A percentile compares a stretch with the other conserved stretches of the same genome.
Conservation (phyloP, 2,888 invertebrate genomes). For the Diplazon laetatorius region DNA sequence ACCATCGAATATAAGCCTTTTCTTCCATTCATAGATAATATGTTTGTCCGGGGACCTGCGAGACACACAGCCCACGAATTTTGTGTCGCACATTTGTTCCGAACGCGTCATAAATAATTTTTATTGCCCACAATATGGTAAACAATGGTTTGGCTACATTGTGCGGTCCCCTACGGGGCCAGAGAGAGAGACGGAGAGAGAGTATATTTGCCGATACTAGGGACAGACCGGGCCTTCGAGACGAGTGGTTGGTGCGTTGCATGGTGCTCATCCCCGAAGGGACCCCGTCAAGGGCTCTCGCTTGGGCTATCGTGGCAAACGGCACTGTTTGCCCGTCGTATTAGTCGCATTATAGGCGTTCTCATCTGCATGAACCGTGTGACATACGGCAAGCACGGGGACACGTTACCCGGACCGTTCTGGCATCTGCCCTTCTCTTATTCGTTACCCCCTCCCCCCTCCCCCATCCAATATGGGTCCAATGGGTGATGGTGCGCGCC, state of each 20-base stretch:
- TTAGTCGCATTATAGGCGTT: conserved; percentile 73
- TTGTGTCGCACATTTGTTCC: conserved; percentile 30
- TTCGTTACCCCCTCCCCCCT: conserved; percentile 58
- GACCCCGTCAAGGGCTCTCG: conserved; percentile 23
- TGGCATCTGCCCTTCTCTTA: conserved; percentile 76
- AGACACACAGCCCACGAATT: conserved; percentile 33
- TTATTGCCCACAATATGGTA: conserved; percentile 57
- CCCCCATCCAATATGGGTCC: conserved; percentile 52
- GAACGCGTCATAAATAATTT: conserved; percentile 63
- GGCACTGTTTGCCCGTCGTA: conserved; percentile 72
- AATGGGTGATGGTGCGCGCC: conserved; percentile 50
- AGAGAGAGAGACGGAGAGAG: no score
- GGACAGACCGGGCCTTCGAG: conserved; percentile 59
- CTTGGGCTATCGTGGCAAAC: conserved; percentile 61
- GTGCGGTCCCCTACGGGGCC: conserved; percentile 23
- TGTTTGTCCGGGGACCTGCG: conserved; percentile 20
- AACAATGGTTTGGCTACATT: conserved; percentile 49
- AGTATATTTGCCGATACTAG: conserved; percentile 61
- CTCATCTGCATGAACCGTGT: conserved; percentile 78
- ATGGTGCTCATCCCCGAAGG: conserved; percentile 45
- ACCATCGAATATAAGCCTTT: conserved; percentile 40
- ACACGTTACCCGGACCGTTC: conserved; percentile 67
- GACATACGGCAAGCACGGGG: conserved; percentile 77
- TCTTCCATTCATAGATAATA: conserved; percentile 36
- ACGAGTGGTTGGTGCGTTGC: conserved; percentile 38